Conservation (phyloP, 2,797 vertebrate species). For the Ptychadena robeensis region DNA sequence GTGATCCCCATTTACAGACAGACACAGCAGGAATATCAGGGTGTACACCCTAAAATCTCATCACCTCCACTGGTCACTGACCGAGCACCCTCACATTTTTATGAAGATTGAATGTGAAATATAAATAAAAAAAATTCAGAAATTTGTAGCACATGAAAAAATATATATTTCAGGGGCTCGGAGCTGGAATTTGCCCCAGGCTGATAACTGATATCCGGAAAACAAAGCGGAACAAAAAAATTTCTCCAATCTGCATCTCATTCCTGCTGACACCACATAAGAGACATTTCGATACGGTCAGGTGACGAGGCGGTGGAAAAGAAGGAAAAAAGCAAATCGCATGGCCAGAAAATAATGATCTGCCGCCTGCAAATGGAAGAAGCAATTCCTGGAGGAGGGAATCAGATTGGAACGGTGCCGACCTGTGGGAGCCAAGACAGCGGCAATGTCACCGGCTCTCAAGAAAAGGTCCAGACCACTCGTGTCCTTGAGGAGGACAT, state of each 20-base stretch:
- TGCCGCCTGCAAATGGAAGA: not conserved
- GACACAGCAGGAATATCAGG: no score
- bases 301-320: no score
- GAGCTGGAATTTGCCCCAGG: no score
- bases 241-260: not conserved
- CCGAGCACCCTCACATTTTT: no score
- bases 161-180: no score
- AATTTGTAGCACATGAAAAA: no score
- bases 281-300: not conserved
- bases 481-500: slow-evolving; percentile 53
- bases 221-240: no score
- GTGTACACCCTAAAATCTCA: no score
- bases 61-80: no score
- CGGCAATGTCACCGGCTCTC: slow-evolving; percentile 8
- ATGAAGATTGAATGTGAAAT: no score
- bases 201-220: not conserved
- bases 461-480: not conserved
- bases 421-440: not conserved
- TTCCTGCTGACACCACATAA: not conserved
- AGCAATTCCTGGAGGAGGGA: not conserved
- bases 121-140: no score
- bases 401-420: not conserved
- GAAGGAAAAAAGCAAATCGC: not conserved
- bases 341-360: not conserved
- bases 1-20: no score